Base-by-base conservation (phyloP, 1,140 invertebrate genomes). In the Cyrtorhinus lividipennis region DNA sequence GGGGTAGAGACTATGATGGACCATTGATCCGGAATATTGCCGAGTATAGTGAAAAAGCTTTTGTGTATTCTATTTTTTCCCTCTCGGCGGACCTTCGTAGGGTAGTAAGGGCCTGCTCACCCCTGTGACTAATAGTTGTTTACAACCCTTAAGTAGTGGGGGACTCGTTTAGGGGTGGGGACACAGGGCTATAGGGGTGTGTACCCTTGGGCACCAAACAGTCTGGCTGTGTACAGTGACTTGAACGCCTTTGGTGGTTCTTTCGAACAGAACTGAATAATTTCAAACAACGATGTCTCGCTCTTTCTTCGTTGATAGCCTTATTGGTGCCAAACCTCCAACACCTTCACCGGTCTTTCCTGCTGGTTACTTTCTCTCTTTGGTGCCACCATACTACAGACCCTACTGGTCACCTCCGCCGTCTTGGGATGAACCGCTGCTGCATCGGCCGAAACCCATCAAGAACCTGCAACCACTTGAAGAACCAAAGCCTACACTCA, bases 281-380 rank as follows among this genome's bases (percentile, higher is more conserved):
- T 8, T n/a, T 27, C 38, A 27, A 30, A 30, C 10, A 60, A 60
- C 2, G 2, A 69, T 69, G 68, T 69, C 68, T 1, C 61, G 68
- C 0, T 69, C 68, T 0, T 69, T 69, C n/a, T 38, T 69, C 12
- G 66, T 69, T 57, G 68, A 69, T 18, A 66, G 66, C 2, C 63
- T 69, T 13, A 69, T 69, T 45, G 66, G 61, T 56, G 24, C 44
- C 15, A 53, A 59, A 27, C 24, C 46, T 5, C 62, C 62, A 1
- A 30, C 60, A 15, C 53, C 61, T 20, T 45, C 62, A 2, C 63
- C 63, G 25, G 38, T 62, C 20, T 62, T 59, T 25, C 61, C 61
- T n/a, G 62, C 62, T 13, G 59, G 53, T 26, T 65, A 45, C 24
- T 58, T 59, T 48, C 30, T 58, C 26, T 61, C 30, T 20, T 48